A percentile compares a stretch with the other conserved stretches of the same genome.
These are phyloP conservation scores for Orgyia antiqua DNA, from an alignment of 2,888 invertebrate species.

Conservation along the genomic window DNA sequence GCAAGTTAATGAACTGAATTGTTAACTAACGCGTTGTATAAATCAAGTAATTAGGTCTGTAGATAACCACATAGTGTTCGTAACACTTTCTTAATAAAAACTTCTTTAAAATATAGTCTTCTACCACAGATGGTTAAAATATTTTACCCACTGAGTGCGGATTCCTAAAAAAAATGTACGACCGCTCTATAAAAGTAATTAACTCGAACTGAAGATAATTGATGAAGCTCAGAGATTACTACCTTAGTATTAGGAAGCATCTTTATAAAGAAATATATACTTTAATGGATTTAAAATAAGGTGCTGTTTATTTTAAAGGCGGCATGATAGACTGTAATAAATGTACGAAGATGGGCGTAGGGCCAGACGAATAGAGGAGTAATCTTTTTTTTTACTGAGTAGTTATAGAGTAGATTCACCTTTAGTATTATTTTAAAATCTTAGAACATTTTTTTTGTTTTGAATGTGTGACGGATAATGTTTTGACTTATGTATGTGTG, in stretches of 20 bases:
- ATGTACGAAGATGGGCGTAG: conserved; percentile 59
- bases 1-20: too few relatives aligned
- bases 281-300: conserved; percentile 12
- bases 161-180: conserved; percentile 29
- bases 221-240: conserved; percentile 75
- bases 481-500: conserved; percentile 41
- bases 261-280: conserved; percentile 19
- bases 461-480: conserved; percentile 57
- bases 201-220: conserved; percentile 75
- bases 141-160: conserved; percentile 34
- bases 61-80: not conserved
- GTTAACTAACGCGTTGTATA: too few relatives aligned
- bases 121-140: conserved; percentile 34
- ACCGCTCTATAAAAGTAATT: conserved; percentile 76
- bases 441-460: conserved; percentile 64
- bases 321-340: conserved; percentile 43
- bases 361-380: conserved; percentile 53
- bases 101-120: conserved; percentile 2
- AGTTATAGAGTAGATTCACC: conserved; percentile 41
- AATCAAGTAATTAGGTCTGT: not conserved
- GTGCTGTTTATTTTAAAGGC: conserved; percentile 16
- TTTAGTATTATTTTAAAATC: conserved; percentile 74
- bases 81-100: conserved; percentile 2
- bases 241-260: conserved; percentile 37
- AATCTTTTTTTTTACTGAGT: conserved; percentile 48